Percentiles rank a stretch among this genome's conserved stretches.
These are phyloP conservation scores for Thalassaphorura encarpata DNA, from an alignment of 1,140 invertebrate species.

Conservation along the genomic window DNA sequence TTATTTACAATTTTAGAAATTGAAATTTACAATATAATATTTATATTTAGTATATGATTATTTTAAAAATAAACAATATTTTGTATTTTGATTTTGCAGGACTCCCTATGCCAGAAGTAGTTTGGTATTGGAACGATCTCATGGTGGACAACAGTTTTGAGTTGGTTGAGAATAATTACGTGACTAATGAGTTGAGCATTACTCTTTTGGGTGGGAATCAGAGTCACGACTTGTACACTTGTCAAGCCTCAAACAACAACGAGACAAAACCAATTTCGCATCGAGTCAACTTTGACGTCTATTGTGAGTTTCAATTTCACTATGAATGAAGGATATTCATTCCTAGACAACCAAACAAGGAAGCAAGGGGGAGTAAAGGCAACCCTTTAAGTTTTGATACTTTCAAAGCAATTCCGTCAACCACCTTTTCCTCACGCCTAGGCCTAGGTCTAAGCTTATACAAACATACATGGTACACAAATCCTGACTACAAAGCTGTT, in stretches of 20 bases:
- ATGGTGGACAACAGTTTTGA: constrained; percentile 23
- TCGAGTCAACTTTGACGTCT: constrained; percentile 29
- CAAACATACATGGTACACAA: too few relatives aligned
- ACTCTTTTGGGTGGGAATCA: constrained; percentile 20
- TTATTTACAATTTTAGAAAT: too few relatives aligned
- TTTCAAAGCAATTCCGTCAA: too few relatives aligned
- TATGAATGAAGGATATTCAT: too few relatives aligned
- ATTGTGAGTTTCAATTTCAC: constrained; percentile 19
- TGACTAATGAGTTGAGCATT: constrained; percentile 26
- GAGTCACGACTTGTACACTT: constrained; percentile 26
- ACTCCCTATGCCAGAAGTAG: constrained; percentile 22
- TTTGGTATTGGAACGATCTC: constrained; percentile 20
- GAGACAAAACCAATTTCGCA: constrained; percentile 26
- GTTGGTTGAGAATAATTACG: constrained; percentile 16
- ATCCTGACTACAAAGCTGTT: too few relatives aligned
- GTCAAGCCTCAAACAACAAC: constrained; percentile 31
- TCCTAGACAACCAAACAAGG: too few relatives aligned
- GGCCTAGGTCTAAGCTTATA: too few relatives aligned
- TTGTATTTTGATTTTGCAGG: constrained; percentile 16
- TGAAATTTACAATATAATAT: too few relatives aligned
- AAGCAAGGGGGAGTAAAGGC: too few relatives aligned
- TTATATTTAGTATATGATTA: not conserved
- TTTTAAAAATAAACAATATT: not conserved
- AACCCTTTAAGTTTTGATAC: too few relatives aligned
- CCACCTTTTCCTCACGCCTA: too few relatives aligned